Evolutionary conservation across 1,140 invertebrate genomes (phyloP).

Genomic region (Drosophila saltans): DNA sequence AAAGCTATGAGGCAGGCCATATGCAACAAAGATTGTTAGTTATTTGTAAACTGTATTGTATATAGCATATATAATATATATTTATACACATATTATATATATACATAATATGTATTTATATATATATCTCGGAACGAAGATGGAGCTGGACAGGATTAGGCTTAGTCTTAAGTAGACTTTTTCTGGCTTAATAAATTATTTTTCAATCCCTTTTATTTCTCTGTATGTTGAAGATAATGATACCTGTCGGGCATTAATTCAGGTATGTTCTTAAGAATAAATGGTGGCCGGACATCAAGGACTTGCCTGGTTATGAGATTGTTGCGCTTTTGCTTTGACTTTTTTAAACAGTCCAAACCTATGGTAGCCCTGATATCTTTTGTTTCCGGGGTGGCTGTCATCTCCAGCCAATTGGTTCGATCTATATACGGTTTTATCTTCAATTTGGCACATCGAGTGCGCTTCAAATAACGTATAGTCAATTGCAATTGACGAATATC

Average conservation of each 20-base stretch:
- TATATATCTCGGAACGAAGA: slow-evolving; percentile 46
- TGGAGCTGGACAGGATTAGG: slow-evolving; percentile 46
- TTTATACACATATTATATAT: neutral
- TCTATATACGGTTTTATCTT: slow-evolving; percentile 27
- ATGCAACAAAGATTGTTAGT: slow-evolving; percentile 62
- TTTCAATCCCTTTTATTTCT: slow-evolving; percentile 10
- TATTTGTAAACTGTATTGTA: slow-evolving; percentile 23
- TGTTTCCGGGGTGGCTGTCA: neutral
- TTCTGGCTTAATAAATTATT: slow-evolving; percentile 78
- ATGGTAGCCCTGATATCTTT: slow-evolving; percentile 29
- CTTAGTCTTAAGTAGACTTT: slow-evolving; percentile 71
- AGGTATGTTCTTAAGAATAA: slow-evolving; percentile 33
- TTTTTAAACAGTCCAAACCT: neutral
- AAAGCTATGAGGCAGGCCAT: slow-evolving; percentile 79
- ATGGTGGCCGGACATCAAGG: slow-evolving; percentile 21
- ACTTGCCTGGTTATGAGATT: neutral
- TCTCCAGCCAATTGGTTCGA: slow-evolving; percentile 1
- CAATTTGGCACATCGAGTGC: neutral
- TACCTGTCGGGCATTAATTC: slow-evolving; percentile 34
- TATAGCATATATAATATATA: neutral
- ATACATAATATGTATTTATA: slow-evolving; percentile 28
- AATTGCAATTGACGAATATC: slow-evolving; percentile 38
- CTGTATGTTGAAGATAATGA: neutral
- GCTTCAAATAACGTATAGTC: slow-evolving; percentile 18
- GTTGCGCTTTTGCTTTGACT: neutral